Conservation (phyloP, 1,140 invertebrate genomes). For the Argopecten irradians region DNA sequence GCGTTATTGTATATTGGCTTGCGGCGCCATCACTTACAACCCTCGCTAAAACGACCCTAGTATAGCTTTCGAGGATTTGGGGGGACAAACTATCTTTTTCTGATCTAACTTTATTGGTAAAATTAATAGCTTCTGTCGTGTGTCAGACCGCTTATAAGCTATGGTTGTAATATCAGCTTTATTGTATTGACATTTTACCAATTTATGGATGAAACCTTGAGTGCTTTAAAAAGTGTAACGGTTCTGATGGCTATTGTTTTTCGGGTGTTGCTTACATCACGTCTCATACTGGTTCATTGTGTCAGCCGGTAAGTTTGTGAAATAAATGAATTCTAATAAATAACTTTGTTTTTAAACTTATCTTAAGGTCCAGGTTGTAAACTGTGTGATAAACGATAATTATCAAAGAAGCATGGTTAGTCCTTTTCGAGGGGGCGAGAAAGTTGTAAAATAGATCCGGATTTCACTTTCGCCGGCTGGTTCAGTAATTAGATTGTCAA, state of each 20-base stretch:
- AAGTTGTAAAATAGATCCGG: neutral
- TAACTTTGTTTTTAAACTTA: neutral
- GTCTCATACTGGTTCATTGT: neutral
- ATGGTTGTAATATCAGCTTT: neutral
- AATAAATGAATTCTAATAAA: neutral
- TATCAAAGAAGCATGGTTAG: no score
- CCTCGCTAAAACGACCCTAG: neutral
- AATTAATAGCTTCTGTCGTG: neutral
- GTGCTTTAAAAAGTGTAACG: neutral
- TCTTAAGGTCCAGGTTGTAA: no score
- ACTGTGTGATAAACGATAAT: no score
- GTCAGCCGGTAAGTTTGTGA: neutral
- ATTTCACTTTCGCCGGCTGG: neutral
- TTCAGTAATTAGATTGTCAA: neutral
- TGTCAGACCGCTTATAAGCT: slow-evolving; percentile 2
- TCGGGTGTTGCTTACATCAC: neutral
- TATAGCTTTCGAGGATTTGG: neutral
- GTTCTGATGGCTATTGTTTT: neutral
- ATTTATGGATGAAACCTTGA: neutral
- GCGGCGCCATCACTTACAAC: neutral
- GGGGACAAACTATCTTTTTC: neutral
- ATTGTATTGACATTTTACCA: neutral
- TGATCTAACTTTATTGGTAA: slow-evolving; percentile 18
- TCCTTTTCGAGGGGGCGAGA: neutral
- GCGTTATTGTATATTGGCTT: neutral